A percentile compares a stretch with the other conserved stretches of the same genome.
These are phyloP conservation scores for Chrysoperla carnea DNA, from an alignment of 1,140 invertebrate genomes.

Conservation along the genomic window DNA sequence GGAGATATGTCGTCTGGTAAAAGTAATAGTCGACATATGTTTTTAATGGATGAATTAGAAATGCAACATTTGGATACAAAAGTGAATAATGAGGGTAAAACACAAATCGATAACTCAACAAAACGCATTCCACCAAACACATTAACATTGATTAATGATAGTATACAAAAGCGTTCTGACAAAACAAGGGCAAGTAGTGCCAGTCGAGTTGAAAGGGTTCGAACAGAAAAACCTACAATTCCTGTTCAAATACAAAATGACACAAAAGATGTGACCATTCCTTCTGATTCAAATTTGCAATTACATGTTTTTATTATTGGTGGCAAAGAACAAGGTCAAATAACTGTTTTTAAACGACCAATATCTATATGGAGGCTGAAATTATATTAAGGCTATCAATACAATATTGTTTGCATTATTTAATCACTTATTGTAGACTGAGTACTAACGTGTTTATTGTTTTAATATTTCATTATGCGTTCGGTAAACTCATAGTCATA, in stretches of 20 bases:
- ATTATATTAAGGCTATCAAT: slow-evolving; percentile 17
- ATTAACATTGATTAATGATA: slow-evolving; percentile 16
- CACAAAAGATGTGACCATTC: background rate
- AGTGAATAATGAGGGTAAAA: slow-evolving; percentile 10
- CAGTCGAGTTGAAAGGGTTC: slow-evolving; percentile 25
- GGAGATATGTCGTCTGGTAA: slow-evolving; percentile 26
- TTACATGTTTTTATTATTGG: slow-evolving; percentile 44
- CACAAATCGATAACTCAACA: slow-evolving; percentile 13
- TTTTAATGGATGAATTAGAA: slow-evolving; percentile 11
- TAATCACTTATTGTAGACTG: too few species aligned
- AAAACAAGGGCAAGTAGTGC: slow-evolving; percentile 23
- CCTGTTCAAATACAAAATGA: background rate
- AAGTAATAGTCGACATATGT: slow-evolving; percentile 10
- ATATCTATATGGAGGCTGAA: slow-evolving; percentile 47
- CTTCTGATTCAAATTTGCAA: slow-evolving; percentile 24
- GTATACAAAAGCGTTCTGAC: slow-evolving; percentile 7
- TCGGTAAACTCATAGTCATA: too few species aligned
- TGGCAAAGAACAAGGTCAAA: slow-evolving; percentile 45
- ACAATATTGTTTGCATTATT: too few species aligned
- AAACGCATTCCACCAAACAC: slow-evolving; percentile 20
- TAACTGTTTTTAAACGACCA: slow-evolving; percentile 44
- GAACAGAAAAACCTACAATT: slow-evolving; percentile 1
- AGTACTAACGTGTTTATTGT: too few species aligned
- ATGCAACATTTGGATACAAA: slow-evolving; percentile 10
- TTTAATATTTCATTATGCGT: too few species aligned